These are phyloP conservation scores for Drymonia ruficornis DNA, from an alignment of 2,888 invertebrate genomes.

Conservation along the genomic window DNA sequence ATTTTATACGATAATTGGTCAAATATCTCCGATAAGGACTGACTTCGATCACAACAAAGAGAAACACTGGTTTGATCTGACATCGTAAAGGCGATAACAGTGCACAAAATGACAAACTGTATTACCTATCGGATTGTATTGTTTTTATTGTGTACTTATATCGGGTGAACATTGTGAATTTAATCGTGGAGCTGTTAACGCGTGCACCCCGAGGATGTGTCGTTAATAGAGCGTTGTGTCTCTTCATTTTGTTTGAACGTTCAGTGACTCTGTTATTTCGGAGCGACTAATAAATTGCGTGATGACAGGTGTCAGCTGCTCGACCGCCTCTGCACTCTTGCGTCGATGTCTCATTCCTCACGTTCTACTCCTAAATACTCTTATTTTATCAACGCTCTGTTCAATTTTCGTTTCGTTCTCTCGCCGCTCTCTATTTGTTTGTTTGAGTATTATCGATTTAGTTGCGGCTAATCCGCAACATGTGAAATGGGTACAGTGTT, in stretches of 20 bases:
- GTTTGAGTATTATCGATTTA: constrained; percentile 63
- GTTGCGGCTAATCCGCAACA: constrained; percentile 56
- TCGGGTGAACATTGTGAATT: constrained; percentile 58
- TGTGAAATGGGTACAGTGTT: constrained; percentile 27
- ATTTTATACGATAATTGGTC: constrained; percentile 24
- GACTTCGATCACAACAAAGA: constrained; percentile 34
- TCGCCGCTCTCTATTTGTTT: constrained; percentile 72
- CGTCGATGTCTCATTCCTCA: constrained; percentile 85
- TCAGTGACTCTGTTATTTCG: constrained; percentile 83
- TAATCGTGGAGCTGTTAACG: constrained; percentile 70
- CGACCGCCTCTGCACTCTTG: constrained; percentile 84
- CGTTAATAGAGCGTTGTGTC: constrained; percentile 81
- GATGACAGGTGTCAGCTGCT: constrained; percentile 85
- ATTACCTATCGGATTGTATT: constrained; percentile 31
- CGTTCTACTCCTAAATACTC: constrained; percentile 82
- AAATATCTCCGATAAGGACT: constrained; percentile 31
- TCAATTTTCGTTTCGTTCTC: constrained; percentile 80
- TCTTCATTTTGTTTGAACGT: constrained; percentile 81
- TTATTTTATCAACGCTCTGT: constrained; percentile 83
- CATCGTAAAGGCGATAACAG: constrained; percentile 45
- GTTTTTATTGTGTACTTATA: constrained; percentile 35
- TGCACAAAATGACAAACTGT: constrained; percentile 33
- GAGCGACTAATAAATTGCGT: constrained; percentile 83
- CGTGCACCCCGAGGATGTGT: constrained; percentile 69
- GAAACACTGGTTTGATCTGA: constrained; percentile 30